phyloP scores from a whole-genome alignment of 2,888 invertebrate species.

The Eristalinus aeneus region DNA sequence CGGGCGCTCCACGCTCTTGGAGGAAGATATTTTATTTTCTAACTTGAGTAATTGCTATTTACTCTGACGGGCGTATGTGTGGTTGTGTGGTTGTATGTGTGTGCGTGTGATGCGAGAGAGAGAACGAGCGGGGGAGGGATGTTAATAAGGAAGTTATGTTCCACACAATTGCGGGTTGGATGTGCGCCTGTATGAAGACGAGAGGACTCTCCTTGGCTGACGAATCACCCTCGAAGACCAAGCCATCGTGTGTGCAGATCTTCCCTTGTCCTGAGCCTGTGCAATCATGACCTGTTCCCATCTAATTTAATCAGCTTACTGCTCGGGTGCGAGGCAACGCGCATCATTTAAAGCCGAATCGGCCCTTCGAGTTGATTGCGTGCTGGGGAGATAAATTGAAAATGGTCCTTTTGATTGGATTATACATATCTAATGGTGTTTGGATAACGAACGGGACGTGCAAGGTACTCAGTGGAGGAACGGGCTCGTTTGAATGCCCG shows the following conservation, averaged over 20 bases:
- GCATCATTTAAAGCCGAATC: constrained; percentile 11
- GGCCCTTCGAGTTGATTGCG: constrained; percentile 7
- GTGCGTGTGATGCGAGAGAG: not conserved
- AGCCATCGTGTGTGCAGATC: not conserved
- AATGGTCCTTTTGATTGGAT: constrained; percentile 28
- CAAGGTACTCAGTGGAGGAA: not conserved
- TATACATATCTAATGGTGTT: constrained; percentile 28
- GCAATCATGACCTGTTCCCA: not conserved
- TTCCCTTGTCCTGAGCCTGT: not conserved
- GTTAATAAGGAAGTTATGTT: constrained; percentile 27
- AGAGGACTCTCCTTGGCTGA: not conserved
- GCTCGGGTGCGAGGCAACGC: not conserved
- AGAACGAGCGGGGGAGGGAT: not conserved
- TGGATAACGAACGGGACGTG: constrained; percentile 5
- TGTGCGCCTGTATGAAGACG: not conserved
- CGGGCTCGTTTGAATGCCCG: not conserved
- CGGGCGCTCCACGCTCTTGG: not conserved
- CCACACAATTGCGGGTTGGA: not conserved
- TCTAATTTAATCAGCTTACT: constrained; percentile 11
- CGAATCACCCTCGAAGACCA: not conserved
- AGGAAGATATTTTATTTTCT: constrained; percentile 31
- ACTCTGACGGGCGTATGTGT: not conserved
- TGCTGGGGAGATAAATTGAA: not conserved
- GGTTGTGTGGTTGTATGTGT: not conserved
- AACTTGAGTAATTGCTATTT: constrained; percentile 52